Percentiles rank a stretch among this genome's conserved stretches.
Evolutionary conservation across 2,113 vertebrate species (phyloP).

Genomic region (Fulmarus glacialis): DNA sequence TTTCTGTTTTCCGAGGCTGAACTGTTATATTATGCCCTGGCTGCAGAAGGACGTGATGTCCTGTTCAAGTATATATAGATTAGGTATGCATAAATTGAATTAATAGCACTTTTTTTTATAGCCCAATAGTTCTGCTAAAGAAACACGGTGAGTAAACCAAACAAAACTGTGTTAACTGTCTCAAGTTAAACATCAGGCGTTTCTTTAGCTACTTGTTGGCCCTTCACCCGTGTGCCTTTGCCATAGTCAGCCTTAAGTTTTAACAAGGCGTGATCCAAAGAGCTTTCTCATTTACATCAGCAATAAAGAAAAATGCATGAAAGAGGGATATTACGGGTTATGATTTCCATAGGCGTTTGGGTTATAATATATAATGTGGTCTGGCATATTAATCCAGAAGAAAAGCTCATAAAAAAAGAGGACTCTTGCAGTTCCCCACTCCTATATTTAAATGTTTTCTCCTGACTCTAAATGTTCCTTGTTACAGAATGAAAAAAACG

Average conservation of each 20-base stretch:
- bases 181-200: not conserved
- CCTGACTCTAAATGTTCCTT: not conserved
- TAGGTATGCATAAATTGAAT: not conserved
- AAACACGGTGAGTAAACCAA: not conserved
- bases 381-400: not conserved
- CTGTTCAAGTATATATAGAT: not conserved
- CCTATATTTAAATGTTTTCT: not conserved
- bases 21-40: not conserved
- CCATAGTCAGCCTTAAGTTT: not conserved
- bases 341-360: not conserved
- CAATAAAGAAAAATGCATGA: not conserved
- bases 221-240: not conserved
- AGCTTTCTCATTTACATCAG: not conserved
- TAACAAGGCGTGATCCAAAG: not conserved
- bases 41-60: not conserved
- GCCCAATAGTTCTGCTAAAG: not conserved
- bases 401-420: not conserved
- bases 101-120: not conserved
- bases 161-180: not conserved
- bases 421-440: not conserved
- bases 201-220: constrained; percentile 32
- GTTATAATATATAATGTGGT: not conserved
- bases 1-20: not conserved
- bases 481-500: not conserved
- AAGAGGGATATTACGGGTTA: not conserved